A percentile compares a stretch with the other conserved stretches of the same genome.
These are phyloP conservation scores for Allygus modestus DNA, from an alignment of 2,888 invertebrate genomes.

Conservation along the genomic window DNA sequence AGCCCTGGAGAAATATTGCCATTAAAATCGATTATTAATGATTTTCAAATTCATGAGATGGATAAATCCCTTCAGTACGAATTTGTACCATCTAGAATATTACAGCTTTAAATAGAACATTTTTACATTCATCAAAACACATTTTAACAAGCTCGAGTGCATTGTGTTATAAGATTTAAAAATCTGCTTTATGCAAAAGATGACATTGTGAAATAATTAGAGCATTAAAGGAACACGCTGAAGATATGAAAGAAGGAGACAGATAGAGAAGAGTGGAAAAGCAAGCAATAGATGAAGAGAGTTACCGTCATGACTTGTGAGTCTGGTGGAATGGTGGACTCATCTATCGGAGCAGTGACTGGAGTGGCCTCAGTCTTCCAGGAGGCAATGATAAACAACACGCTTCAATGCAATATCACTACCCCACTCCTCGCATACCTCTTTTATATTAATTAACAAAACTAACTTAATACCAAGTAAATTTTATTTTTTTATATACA, in stretches of 20 bases:
- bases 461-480: too few relatives aligned
- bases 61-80: too few relatives aligned
- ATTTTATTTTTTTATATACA: too few relatives aligned
- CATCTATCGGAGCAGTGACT: conserved; percentile 1
- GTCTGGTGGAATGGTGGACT: conserved; percentile 5
- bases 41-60: too few relatives aligned
- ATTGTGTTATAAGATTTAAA: not conserved
- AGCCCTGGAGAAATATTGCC: too few relatives aligned
- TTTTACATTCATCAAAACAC: not conserved
- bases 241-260: conserved; percentile 31
- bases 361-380: conserved; percentile 39
- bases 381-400: conserved; percentile 38
- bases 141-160: not conserved
- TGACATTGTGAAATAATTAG: not conserved
- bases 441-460: not conserved
- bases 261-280: conserved; percentile 41
- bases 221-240: conserved; percentile 13
- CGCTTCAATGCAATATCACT: conserved; percentile 10
- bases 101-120: too few relatives aligned
- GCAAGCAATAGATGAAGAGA: conserved; percentile 42
- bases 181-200: not conserved
- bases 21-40: too few relatives aligned
- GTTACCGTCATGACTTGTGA: conserved; percentile 46
- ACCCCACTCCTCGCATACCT: not conserved
- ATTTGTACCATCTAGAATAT: too few relatives aligned